Conservation (phyloP, 2,888 invertebrate species). For the Nesidiocoris tenuis region DNA sequence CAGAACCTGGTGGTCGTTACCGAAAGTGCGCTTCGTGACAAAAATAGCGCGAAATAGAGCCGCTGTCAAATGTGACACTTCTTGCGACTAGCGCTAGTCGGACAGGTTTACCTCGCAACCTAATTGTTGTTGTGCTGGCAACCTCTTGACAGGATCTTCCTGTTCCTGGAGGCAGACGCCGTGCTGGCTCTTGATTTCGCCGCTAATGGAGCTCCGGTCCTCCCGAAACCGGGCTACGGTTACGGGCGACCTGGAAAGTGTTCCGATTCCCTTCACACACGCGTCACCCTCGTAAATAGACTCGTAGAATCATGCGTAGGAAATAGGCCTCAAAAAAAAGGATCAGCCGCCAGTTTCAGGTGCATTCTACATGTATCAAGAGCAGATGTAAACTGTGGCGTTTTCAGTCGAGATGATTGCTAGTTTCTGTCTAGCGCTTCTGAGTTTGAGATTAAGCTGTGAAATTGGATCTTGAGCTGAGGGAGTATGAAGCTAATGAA, state of each 20-base stretch:
- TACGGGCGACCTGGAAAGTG: neutral
- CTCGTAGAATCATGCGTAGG: neutral
- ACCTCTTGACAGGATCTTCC: neutral
- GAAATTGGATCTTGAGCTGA: too few relatives aligned
- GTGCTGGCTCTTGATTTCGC: neutral
- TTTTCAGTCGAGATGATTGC: too few relatives aligned
- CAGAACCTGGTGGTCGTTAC: too few relatives aligned
- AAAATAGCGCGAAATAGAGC: too few relatives aligned
- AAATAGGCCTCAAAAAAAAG: neutral
- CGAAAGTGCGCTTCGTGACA: too few relatives aligned
- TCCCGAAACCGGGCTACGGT: neutral
- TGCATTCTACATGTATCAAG: neutral
- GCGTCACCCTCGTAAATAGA: neutral
- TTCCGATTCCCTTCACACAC: neutral
- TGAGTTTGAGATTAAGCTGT: too few relatives aligned
- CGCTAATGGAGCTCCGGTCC: neutral
- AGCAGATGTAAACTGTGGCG: too few relatives aligned
- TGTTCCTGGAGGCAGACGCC: neutral
- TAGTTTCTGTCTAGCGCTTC: too few relatives aligned
- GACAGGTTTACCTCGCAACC: neutral
- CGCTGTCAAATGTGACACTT: too few relatives aligned
- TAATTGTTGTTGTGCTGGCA: neutral
- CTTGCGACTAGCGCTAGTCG: too few relatives aligned
- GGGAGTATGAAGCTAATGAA: too few relatives aligned
- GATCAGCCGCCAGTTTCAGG: neutral